A percentile compares a stretch with the other conserved stretches of the same genome.
Evolutionary conservation across 2,888 invertebrate species (phyloP).

Genomic region (Lymantria dispar): DNA sequence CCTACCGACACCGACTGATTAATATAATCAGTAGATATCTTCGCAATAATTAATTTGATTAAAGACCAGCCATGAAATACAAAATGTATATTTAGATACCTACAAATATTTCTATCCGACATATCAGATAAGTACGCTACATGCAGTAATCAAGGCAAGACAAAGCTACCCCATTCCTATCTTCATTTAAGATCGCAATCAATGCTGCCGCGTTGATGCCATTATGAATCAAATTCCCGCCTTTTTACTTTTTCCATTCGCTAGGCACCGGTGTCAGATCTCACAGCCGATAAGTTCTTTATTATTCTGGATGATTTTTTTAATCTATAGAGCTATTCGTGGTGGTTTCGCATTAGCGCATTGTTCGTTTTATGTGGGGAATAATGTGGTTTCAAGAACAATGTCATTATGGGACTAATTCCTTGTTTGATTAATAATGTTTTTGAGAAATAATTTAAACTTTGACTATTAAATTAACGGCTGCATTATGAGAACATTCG

Average conservation of each 20-base stretch:
- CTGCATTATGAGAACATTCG: too few relatives aligned
- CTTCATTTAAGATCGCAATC: constrained; percentile 74
- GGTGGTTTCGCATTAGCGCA: constrained; percentile 64
- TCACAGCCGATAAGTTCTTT: constrained; percentile 77
- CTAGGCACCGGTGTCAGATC: constrained; percentile 74
- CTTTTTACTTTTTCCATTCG: constrained; percentile 63
- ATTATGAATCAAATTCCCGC: constrained; percentile 79
- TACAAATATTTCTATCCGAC: background rate
- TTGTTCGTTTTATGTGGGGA: constrained; percentile 43
- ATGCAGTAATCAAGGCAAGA: constrained; percentile 60
- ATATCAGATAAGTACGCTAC: background rate
- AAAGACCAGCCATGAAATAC: too few relatives aligned
- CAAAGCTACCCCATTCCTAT: constrained; percentile 72
- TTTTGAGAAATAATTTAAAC: too few relatives aligned
- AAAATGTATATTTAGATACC: too few relatives aligned
- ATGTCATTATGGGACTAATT: background rate
- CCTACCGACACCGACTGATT: too few relatives aligned
- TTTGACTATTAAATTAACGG: too few relatives aligned
- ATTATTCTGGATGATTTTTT: constrained; percentile 80
- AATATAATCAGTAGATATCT: too few relatives aligned
- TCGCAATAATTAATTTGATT: too few relatives aligned
- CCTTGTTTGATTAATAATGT: too few relatives aligned
- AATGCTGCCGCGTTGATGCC: constrained; percentile 74
- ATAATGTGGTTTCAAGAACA: background rate
- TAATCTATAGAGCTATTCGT: constrained; percentile 65